Evolutionary conservation across 2,888 invertebrate species (phyloP), one percentile per base, ranked within the genome.

Genomic region (Pristionchus arcanus): DNA sequence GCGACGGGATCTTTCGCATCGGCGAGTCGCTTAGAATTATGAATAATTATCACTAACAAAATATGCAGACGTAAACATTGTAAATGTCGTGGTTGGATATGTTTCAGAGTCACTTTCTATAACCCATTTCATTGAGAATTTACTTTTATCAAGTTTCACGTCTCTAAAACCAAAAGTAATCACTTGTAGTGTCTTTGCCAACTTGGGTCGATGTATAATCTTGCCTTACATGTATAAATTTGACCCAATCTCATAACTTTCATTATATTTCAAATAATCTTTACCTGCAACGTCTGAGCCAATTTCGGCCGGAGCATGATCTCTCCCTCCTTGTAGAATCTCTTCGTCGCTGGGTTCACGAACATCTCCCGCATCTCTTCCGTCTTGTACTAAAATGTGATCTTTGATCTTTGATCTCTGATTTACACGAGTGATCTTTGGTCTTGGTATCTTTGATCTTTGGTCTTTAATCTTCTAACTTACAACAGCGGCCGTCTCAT

Each of bases 241-340:
- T n/a, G n/a, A n/a, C n/a, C n/a, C n/a, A n/a, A n/a, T n/a, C n/a
- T n/a, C n/a, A n/a, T n/a, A n/a, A n/a, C n/a, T n/a, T n/a, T n/a
- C n/a, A n/a, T n/a, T n/a, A n/a, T n/a, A n/a, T n/a, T n/a, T n/a
- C n/a, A n/a, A n/a, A n/a, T n/a, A n/a, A n/a, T n/a, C n/a, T n/a
- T 42, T 42, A 83, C 83, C 83, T 83, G 83, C 25, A 83, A 28
- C 1, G 83, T 83, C 28, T 49, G 28, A 3, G 83, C 83, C 31
- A 83, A n/a, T 4, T 83, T 83, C 7, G 90, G 90, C 63, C 94
- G 90, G 86, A 92, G 93, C 90, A 95, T 91, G 42, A 94, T 93
- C 87, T 95, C 95, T 71, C 95, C 95, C 90, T 94, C 95, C 89
- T 94, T 93, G 90, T 94, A 95, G 15, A 94, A 92, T 89, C 93